Base-by-base conservation (phyloP, 2,797 vertebrate species). In the Erethizon dorsatum region DNA sequence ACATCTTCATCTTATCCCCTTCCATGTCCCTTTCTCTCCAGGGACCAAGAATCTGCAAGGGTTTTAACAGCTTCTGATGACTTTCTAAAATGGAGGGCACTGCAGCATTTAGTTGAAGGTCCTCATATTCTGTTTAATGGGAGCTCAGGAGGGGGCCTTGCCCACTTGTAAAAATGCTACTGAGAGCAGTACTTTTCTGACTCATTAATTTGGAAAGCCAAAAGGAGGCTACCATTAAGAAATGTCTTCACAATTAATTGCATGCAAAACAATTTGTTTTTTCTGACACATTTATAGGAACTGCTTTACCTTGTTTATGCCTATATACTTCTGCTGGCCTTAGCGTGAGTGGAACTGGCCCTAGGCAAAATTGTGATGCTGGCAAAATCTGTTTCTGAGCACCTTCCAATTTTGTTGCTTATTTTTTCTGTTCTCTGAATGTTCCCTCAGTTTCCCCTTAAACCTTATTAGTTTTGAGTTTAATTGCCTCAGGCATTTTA, bases 171-270 rank as follows among this genome's bases (percentile, higher is more conserved):
- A 95, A 96, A 96, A 80, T 83, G 79, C 47, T 71, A 82, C 69
- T 88, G 97, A 97, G 93, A 80, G n/a, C 89, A 6, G 73, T 88
- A 82, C 91, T 94, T 98, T 98, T 95, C 96, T 97, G 97, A 97
- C 79, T 97, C 95, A 95, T 97, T 98, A 93, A 97, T 97, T 96
- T 96, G 77, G 91, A 96, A 83, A 97, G 95, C 79, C 96, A 59
- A 97, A 88, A 89, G 95, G 86, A 97, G 26, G 90, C 31, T 96
- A 47, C 67, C n/a, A 22, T 83, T 97, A 97, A 97, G 91, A 97
- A 96, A 96, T 41, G 89, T 95, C 94, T 96, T 95, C 96, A 73
- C 92, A 96, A 96, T 96, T 97, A 97, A 97, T 97, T 94, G 93
- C 92, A 95, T 92, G 80, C 90, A 94, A 97, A 97, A 97, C n/a